phyloP scores from a whole-genome alignment of 2,888 invertebrate genomes.

The Frankliniella intonsa region DNA sequence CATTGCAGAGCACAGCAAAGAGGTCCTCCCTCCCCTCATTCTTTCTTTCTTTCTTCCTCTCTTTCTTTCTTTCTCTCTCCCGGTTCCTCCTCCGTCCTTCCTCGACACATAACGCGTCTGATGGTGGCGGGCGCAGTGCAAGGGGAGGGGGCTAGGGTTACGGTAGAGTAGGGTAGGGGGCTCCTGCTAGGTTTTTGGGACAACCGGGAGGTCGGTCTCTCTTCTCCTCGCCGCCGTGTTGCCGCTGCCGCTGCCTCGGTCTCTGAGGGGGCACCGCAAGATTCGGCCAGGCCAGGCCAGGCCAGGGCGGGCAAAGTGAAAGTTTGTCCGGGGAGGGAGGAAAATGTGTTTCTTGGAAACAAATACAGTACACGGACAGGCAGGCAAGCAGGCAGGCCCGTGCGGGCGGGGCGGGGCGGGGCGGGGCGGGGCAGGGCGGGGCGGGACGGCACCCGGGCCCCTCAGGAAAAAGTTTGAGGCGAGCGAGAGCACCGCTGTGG shows the following conservation, averaged over 20 bases:
- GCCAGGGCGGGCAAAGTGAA: neutral
- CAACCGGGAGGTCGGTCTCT: no score
- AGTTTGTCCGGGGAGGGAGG: neutral
- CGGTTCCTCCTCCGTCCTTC: neutral
- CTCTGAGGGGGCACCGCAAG: no score
- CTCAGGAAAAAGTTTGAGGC: no score
- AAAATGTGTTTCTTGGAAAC: neutral
- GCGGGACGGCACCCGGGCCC: neutral
- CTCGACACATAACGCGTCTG: neutral
- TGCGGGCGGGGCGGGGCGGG: neutral
- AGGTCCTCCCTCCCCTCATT: neutral
- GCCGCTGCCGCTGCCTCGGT: no score
- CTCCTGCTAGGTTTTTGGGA: no score
- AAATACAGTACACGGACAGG: slow-evolving; percentile 11
- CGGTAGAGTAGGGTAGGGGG: neutral
- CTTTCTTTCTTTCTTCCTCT: neutral
- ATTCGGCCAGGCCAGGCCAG: neutral
- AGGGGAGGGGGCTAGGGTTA: neutral
- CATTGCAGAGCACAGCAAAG: no score
- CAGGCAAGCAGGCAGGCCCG: neutral
- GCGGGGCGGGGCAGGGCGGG: neutral
- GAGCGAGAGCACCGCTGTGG: no score
- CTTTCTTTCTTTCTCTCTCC: neutral
- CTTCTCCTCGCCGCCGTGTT: no score
- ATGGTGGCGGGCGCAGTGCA: neutral